Base-by-base conservation (phyloP, 1,140 invertebrate species). In the Carcinoscorpius rotundicauda region DNA sequence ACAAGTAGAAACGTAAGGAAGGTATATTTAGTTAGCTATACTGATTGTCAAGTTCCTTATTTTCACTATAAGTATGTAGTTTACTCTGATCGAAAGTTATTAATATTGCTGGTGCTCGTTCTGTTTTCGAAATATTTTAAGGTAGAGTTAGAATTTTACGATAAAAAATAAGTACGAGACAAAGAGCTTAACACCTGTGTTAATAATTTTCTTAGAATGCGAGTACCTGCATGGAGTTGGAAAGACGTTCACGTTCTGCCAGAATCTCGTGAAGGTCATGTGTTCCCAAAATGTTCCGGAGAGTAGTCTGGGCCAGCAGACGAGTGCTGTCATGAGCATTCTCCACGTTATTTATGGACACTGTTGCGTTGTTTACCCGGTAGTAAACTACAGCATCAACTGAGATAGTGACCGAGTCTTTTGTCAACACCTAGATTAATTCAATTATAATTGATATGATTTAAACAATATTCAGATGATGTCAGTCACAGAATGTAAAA, bases 331-430 rank as follows among this genome's bases (percentile, higher is more conserved):
- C 89, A 76, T 93, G 91, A 52, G 92, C 92, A 77, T 98, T 95
- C 77, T 96, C 93, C 55, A 98, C 93, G 76, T 97, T 97, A 52
- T 91, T 91, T 70, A 98, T 92, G 58, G 92, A 95, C 66, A 97
- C 89, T 0, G 91, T 95, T 8, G 94, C 93, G 78, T 97, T 95
- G 73, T 88, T 91, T 11, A 85, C 81, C 52, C 82, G 71, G 70
- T 79, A 29, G 29, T 29, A 29, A 29, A 29, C 29, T 29, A 29
- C 29, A 29, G 29, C 29, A 29, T 29, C 29, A 82, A 95, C 91
- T 8, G 86, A 86, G 1, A 94, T 91, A 0, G 91, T 96, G 3
- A 95, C 91, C 2, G 88, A 91, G 76, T 96, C 93, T 78, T 90
- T 88, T 3, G 90, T 91, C 64, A 97, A 80, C 57, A 95, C 91